phyloP scores from a whole-genome alignment of 1,140 invertebrate genomes.

The Atta cephalotes region DNA sequence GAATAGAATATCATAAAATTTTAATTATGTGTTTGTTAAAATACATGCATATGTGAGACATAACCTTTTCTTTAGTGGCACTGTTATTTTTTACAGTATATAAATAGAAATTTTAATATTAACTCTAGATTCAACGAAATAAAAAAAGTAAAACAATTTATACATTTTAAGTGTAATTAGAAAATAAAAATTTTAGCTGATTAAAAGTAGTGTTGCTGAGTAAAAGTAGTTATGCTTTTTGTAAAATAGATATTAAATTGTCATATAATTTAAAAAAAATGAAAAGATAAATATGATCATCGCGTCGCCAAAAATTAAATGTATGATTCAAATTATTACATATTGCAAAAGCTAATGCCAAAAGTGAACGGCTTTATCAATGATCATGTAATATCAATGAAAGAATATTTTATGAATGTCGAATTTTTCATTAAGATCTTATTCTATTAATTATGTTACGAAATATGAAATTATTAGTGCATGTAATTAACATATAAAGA shows the following conservation, averaged over 20 bases:
- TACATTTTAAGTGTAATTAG: neutral
- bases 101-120: conserved; percentile 2
- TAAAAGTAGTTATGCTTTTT: neutral
- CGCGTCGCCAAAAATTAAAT: neutral
- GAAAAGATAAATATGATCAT: neutral
- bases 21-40: conserved; percentile 18
- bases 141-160: conserved; percentile 3
- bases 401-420: neutral
- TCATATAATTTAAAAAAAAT: neutral
- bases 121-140: neutral
- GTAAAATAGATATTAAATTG: neutral
- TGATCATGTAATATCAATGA: neutral
- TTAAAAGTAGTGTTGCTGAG: neutral
- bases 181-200: neutral
- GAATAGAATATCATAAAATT: conserved; percentile 8
- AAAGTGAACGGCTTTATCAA: neutral
- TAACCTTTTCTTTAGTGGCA: neutral
- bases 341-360: neutral
- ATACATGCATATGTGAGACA: neutral
- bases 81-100: neutral
- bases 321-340: neutral
- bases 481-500: neutral
- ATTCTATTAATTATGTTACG: neutral
- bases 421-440: neutral
- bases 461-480: neutral